A percentile compares a stretch with the other conserved stretches of the same genome.
Conservation (phyloP, 2,113 vertebrate species). For the Puma concolor region DNA sequence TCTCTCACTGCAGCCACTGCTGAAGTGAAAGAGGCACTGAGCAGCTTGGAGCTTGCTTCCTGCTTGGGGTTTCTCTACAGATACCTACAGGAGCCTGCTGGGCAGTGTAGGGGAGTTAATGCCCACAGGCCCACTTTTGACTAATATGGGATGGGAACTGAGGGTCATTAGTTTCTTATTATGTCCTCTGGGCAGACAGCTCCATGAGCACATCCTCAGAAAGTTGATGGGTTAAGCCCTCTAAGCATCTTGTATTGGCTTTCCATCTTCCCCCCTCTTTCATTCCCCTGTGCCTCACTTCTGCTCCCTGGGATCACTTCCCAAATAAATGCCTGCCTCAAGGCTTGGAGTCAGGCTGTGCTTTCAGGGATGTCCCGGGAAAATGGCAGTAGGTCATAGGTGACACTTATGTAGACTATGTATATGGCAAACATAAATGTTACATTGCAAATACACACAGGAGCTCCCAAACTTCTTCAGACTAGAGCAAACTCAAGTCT, state of each 20-base stretch:
- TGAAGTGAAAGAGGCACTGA: background rate
- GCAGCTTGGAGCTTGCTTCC: background rate
- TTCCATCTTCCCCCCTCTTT: background rate
- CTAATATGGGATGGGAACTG: background rate
- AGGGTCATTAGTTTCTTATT: background rate
- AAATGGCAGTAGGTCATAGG: background rate
- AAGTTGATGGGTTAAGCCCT: background rate
- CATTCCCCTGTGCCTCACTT: background rate
- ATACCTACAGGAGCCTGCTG: background rate
- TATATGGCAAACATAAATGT: background rate
- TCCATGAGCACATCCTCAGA: background rate
- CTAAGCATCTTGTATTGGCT: rapidly evolving
- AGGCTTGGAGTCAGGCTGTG: background rate
- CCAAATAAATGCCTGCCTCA: background rate
- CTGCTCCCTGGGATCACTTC: background rate
- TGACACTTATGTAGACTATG: background rate
- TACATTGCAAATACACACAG: background rate
- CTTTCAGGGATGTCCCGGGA: background rate
- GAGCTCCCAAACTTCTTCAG: background rate
- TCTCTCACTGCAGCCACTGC: background rate
- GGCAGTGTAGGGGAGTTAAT: background rate
- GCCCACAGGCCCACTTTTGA: background rate
- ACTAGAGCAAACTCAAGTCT: background rate
- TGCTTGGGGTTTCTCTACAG: background rate
- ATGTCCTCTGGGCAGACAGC: background rate